Percentiles rank a stretch among this genome's conserved stretches.
phyloP scores from a whole-genome alignment of 2,888 invertebrate genomes.

The Actias luna region DNA sequence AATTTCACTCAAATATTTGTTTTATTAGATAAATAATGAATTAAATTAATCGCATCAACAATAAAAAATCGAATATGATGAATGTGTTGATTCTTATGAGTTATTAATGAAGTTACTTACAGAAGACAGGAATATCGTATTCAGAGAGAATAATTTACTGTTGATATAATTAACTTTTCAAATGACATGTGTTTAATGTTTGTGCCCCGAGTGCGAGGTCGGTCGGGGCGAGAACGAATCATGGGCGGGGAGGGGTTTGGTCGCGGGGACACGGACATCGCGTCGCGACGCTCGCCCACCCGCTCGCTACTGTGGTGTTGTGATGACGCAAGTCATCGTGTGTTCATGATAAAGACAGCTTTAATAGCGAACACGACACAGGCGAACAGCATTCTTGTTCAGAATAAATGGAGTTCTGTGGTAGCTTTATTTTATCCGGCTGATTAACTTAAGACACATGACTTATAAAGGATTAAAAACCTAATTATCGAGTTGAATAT shows the following conservation, averaged over 20 bases:
- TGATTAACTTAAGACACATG: not conserved
- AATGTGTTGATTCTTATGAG: not conserved
- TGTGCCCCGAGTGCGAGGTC: constrained; percentile 53
- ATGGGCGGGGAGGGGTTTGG: constrained; percentile 18
- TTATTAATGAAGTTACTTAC: not conserved
- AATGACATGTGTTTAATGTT: constrained; percentile 16
- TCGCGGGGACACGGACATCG: constrained; percentile 26
- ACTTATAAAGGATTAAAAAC: not conserved
- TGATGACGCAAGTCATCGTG: constrained; percentile 53
- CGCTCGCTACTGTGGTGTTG: constrained; percentile 23
- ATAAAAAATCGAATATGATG: not conserved
- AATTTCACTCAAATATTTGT: too few relatives aligned
- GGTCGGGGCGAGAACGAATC: constrained; percentile 23
- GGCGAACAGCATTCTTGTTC: constrained; percentile 2
- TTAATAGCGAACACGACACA: constrained; percentile 11
- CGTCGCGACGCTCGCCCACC: constrained; percentile 25
- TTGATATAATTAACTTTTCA: constrained; percentile 18
- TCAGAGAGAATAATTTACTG: constrained; percentile 6
- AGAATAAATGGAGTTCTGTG: not conserved
- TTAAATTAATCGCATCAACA: too few relatives aligned
- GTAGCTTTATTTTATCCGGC: not conserved
- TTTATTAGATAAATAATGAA: too few relatives aligned
- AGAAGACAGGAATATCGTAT: not conserved
- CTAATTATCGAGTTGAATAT: too few relatives aligned
- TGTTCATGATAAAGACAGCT: constrained; percentile 25